phyloP scores from a whole-genome alignment of 2,797 vertebrate genomes.

The Chrysocyon brachyurus region DNA sequence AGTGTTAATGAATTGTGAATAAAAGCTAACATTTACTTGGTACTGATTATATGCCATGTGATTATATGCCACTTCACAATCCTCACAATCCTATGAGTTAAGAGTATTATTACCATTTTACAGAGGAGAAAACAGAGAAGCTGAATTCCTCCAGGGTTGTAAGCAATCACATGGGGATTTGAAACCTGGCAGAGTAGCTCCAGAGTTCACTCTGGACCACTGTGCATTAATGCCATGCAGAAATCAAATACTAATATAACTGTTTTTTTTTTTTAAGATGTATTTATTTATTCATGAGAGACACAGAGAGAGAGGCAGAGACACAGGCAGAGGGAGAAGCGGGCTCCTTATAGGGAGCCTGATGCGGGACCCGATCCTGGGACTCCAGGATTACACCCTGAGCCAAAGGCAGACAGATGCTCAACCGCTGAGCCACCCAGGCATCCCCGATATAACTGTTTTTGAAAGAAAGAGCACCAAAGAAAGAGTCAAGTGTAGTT shows the following conservation, averaged over 20 bases:
- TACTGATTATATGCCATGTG: neutral
- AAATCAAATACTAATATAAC: neutral
- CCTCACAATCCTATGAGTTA: neutral
- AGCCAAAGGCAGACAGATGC: too few species aligned
- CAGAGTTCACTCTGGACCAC: neutral
- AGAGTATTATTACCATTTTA: neutral
- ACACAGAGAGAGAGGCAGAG: too few species aligned
- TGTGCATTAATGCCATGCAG: neutral
- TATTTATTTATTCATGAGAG: too few species aligned
- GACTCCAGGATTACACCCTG: too few species aligned
- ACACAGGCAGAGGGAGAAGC: too few species aligned
- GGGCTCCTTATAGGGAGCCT: too few species aligned
- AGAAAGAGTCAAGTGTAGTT: neutral
- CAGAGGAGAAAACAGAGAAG: neutral
- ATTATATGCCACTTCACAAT: neutral
- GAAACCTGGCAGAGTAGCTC: neutral
- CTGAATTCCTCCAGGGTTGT: neutral
- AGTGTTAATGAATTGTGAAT: neutral
- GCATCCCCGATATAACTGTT: neutral
- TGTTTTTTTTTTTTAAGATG: too few species aligned
- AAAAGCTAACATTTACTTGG: neutral
- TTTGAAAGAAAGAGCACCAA: neutral
- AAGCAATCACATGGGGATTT: neutral
- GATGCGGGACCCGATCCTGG: too few species aligned
- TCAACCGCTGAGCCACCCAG: too few species aligned